Evolutionary conservation across 2,888 invertebrate species (phyloP).

Genomic region (Netelia inedita): DNA sequence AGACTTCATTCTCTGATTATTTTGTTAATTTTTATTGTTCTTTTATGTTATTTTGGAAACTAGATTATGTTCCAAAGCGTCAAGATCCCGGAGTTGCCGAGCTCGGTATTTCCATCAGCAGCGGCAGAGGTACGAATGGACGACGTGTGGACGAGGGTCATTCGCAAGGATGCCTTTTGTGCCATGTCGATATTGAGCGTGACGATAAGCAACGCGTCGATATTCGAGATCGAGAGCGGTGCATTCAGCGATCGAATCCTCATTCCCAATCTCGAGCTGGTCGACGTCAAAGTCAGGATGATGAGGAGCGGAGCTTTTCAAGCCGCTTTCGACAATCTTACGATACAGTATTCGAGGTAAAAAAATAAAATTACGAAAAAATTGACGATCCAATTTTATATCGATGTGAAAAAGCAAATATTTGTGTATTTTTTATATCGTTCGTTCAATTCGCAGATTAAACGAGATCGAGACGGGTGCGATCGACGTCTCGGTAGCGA

Average conservation of each 20-base stretch:
- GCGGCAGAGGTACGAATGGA: constrained; percentile 88
- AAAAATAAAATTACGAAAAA: constrained; percentile 62
- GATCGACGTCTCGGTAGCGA: constrained; percentile 88
- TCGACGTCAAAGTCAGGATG: constrained; percentile 87
- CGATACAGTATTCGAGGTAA: constrained; percentile 89
- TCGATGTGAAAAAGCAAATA: too few species aligned
- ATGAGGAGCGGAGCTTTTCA: constrained; percentile 88
- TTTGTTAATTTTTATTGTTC: too few species aligned
- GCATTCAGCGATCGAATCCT: constrained; percentile 89
- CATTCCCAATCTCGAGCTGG: constrained; percentile 88
- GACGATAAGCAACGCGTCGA: constrained; percentile 88
- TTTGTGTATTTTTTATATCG: too few species aligned
- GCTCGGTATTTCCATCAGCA: constrained; percentile 88
- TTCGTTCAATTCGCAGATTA: constrained; percentile 86
- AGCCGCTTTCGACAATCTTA: constrained; percentile 88
- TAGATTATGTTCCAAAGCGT: constrained; percentile 90
- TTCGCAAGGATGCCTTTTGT: constrained; percentile 89
- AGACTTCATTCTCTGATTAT: too few species aligned
- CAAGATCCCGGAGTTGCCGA: constrained; percentile 87
- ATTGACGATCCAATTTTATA: too few species aligned
- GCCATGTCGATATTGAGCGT: constrained; percentile 89
- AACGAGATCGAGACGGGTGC: constrained; percentile 88
- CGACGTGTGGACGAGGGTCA: constrained; percentile 86
- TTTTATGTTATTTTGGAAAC: background rate
- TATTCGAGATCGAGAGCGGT: constrained; percentile 87